A percentile compares a stretch with the other conserved stretches of the same genome.
phyloP scores from a whole-genome alignment of 2,888 invertebrate genomes.

The Lithodes maja region DNA sequence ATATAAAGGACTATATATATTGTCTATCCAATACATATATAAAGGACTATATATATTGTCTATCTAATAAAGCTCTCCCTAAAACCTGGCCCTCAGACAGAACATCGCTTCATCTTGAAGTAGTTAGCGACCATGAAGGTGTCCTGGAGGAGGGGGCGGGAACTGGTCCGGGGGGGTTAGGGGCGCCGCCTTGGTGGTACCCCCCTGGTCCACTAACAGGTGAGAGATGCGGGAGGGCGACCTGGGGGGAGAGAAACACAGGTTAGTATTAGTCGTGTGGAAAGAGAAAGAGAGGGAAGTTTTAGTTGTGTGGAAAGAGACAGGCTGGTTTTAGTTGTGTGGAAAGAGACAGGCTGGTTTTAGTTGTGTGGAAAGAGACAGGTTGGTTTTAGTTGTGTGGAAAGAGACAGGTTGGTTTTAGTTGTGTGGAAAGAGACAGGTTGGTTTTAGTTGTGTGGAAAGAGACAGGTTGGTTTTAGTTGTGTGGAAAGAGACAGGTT shows the following conservation, averaged over 20 bases:
- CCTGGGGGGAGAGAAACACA: conserved; percentile 28
- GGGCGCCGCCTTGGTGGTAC: conserved; percentile 33
- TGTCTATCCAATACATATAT: too few species aligned
- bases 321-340: background rate
- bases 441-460: background rate
- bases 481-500: background rate
- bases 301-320: background rate
- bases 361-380: too few species aligned
- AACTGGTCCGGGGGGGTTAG: conserved; percentile 43
- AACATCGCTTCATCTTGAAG: conserved; percentile 63
- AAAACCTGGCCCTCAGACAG: conserved; percentile 34
- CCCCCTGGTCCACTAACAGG: conserved; percentile 57
- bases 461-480: background rate
- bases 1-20: too few species aligned
- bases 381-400: too few species aligned
- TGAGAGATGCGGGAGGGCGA: conserved; percentile 65
- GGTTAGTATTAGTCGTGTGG: background rate
- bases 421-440: too few species aligned
- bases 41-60: too few species aligned
- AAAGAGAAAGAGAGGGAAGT: background rate
- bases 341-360: too few species aligned
- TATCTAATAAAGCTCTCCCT: too few species aligned
- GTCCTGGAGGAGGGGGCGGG: conserved; percentile 61
- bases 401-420: too few species aligned
- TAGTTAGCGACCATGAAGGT: conserved; percentile 63